Evolutionary conservation across 1,140 invertebrate genomes (phyloP), one percentile per base, ranked within the genome.

Genomic region (Bombus haemorrhoidalis): DNA sequence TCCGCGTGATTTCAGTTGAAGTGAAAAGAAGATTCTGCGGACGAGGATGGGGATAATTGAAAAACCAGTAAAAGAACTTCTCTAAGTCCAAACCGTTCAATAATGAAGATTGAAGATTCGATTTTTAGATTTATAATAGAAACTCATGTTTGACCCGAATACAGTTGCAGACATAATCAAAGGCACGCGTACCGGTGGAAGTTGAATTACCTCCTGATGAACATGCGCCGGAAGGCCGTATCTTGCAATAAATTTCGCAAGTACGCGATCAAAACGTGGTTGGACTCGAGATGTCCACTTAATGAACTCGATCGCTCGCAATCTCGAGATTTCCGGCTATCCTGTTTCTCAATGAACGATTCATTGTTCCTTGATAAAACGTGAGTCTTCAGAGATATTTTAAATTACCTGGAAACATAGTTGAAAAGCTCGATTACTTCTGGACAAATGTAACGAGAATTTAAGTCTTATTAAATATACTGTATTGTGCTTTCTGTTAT

Each of bases 191-290:
- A 25, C 9, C 41, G 53, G 1, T 8, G 5, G 8, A 34, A 53
- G 41, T 37, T 39, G 43, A 39, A 66, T 62, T 69, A 41, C 32
- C 32, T n/a, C 32, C 32, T 25, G 78, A 57, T 13, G 83, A 85
- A 81, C 47, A 85, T 85, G 78, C 32, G 59, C 59, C 25, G 62
- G 28, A 74, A 85, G 43, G n/a, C 73, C 13, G 57, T 39, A 28
- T 37, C 28, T 34, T 68, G 32, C 62, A 80, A 72, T 22, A 84
- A 80, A 57, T 39, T 22, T 41, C 32, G 76, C 53, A 71, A 62
- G 25, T 80, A 41, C 37, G 53, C 76, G 53, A 43, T 53, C 53
- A n/a, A 80, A 62, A 72, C 68, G 76, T 79, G 75, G 76, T 12
- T 57, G n/a, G 39, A 79, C 39, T 84, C 53, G 64, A 78, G 79